phyloP scores from a whole-genome alignment of 2,113 vertebrate species.

The Nibea coibor region DNA sequence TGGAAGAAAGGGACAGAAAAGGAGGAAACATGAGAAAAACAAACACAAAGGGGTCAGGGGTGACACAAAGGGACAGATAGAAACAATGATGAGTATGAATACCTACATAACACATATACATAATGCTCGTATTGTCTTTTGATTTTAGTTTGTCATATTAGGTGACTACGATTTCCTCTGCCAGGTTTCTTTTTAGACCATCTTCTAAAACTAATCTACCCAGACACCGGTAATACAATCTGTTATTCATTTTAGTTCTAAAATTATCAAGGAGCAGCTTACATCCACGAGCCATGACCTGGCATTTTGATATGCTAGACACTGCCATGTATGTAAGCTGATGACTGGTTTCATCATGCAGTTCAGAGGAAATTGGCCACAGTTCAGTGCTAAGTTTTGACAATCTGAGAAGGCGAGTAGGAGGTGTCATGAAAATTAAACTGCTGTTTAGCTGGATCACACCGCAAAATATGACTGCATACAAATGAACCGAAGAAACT shows the following conservation, averaged over 20 bases:
- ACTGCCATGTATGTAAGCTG: neutral
- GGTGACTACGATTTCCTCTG: neutral
- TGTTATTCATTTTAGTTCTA: slow-evolving; percentile 25
- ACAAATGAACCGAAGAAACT: neutral
- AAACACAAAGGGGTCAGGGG: no score
- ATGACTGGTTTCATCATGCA: neutral
- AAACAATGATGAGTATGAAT: neutral
- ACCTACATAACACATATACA: neutral
- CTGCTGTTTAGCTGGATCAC: neutral
- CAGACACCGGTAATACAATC: slow-evolving; percentile 18
- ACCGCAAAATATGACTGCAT: neutral
- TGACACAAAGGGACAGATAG: neutral
- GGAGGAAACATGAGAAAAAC: neutral
- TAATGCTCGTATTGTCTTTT: neutral
- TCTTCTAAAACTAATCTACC: neutral
- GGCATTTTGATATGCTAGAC: slow-evolving; percentile 15
- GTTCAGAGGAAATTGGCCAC: neutral
- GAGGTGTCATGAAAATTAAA: slow-evolving; percentile 16
- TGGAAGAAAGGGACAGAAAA: neutral
- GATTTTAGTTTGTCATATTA: neutral
- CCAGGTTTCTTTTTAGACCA: neutral
- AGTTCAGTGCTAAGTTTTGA: neutral
- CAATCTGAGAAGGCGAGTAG: slow-evolving; percentile 18
- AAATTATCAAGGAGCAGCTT: slow-evolving; percentile 8
- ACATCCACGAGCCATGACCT: slow-evolving; percentile 8